Percentiles rank a stretch among this genome's conserved stretches.
Conservation (phyloP, 2,113 vertebrate species). For the Echinops telfairi region DNA sequence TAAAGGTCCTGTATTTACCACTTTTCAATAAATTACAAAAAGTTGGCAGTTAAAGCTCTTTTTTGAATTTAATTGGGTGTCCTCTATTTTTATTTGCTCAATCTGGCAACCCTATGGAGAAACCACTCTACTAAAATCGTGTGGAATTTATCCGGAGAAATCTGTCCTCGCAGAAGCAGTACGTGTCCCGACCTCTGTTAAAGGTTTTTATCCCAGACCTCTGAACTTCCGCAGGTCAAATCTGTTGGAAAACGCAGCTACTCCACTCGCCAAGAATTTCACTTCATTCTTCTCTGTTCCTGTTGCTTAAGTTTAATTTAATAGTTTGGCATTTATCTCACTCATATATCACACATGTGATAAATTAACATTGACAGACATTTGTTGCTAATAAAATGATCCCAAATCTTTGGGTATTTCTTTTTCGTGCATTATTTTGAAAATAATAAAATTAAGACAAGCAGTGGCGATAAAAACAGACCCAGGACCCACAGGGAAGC, state of each 20-base stretch:
- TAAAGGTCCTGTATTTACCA: neutral
- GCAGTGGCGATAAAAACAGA: conserved; percentile 61
- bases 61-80: conserved; percentile 57
- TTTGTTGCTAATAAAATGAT: conserved; percentile 82
- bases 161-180: conserved; percentile 22
- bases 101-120: conserved; percentile 31
- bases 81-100: conserved; percentile 56
- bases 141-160: conserved; percentile 53
- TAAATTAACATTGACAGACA: conserved; percentile 80
- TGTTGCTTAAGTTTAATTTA: conserved; percentile 67
- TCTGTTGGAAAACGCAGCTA: conserved; percentile 51
- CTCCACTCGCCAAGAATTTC: conserved; percentile 72
- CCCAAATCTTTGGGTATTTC: conserved; percentile 55
- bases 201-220: conserved; percentile 50
- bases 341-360: conserved; percentile 67
- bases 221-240: conserved; percentile 69
- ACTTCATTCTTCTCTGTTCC: conserved; percentile 57
- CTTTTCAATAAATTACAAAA: conserved; percentile 44
- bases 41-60: conserved; percentile 11
- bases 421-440: conserved; percentile 68
- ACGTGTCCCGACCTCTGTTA: conserved; percentile 38
- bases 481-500: neutral
- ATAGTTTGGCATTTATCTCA: conserved; percentile 69
- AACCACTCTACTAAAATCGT: neutral
- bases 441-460: conserved; percentile 70